Evolutionary conservation across 2,888 invertebrate species (phyloP).

Genomic region (Dolichomitus sp.): DNA sequence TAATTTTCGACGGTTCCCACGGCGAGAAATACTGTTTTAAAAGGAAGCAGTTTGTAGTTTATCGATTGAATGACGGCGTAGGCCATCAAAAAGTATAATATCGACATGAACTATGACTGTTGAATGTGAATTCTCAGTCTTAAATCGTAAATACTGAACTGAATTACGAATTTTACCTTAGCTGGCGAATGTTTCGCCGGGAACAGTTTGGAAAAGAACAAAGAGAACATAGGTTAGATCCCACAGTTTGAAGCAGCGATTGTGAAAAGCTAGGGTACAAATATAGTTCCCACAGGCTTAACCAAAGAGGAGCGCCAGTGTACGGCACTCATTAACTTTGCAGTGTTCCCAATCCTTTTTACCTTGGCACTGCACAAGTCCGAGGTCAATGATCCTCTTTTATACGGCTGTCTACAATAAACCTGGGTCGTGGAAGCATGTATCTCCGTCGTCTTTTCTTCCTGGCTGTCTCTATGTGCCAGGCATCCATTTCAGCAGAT

Average conservation of each 20-base stretch:
- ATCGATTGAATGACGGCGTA: neutral
- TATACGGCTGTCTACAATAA: neutral
- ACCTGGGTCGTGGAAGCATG: neutral
- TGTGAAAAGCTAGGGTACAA: neutral
- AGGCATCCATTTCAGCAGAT: neutral
- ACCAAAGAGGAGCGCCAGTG: neutral
- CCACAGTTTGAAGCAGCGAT: neutral
- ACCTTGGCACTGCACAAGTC: neutral
- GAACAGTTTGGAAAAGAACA: neutral
- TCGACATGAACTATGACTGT: neutral
- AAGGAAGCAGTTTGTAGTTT: neutral
- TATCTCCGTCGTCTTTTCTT: neutral
- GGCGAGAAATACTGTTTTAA: neutral
- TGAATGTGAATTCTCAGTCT: too few relatives aligned
- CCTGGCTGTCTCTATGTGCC: neutral
- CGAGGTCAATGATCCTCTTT: neutral
- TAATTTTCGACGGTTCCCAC: slow-evolving; percentile 25
- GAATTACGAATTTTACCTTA: neutral
- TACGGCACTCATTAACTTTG: neutral
- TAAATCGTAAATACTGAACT: neutral
- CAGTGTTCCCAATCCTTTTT: neutral
- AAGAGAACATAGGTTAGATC: neutral
- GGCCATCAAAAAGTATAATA: neutral
- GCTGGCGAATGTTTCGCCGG: neutral
- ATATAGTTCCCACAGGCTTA: neutral